Evolutionary conservation across 1,140 invertebrate genomes (phyloP), one percentile per base, ranked within the genome.

Genomic region (Lepidurus packardi): DNA sequence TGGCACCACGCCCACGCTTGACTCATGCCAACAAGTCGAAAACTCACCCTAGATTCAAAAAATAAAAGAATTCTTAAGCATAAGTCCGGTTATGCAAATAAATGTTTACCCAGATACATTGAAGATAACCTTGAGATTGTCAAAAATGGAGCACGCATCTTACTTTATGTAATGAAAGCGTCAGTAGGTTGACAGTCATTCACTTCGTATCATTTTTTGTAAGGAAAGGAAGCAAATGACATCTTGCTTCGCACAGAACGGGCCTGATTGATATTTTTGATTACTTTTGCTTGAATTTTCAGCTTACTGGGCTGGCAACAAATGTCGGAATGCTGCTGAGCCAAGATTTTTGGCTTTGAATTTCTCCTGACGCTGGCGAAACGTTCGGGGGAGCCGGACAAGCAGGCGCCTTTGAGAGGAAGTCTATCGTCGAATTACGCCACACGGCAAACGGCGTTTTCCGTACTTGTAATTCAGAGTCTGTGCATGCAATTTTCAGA

Each of bases 41-140:
- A 13, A n/a, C 53, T 21, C 16, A 65, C 53, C 53, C 53, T 65
- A 65, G 53, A 9, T 65, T n/a, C 53, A 21, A 21, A 65, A 65
- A 65, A n/a, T 65, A 16, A n/a, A 65, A 65, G 53, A 13, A 1
- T 65, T 65, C 53, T 65, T 65, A 65, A 65, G 53, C 53, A 65
- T 21, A 21, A 65, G 53, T 65, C 53, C 53, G 53, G 9, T 65
- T 65, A 65, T n/a, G 53, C 8, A 65, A 65, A 65, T 65, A 65
- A 65, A 65, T 65, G 7, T 65, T n/a, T 65, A 5, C 16, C 53
- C 0, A 65, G 4, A 65, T 65, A 65, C 9, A 21, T n/a, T 2
- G 34, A 34, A 34, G 0, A 34, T 4, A 34, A 34, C 34, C 34
- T 4, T 34, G 34, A 4, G 34, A 34, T 34, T 34, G 4, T 34